Percentiles rank a stretch among this genome's conserved stretches.
Evolutionary conservation across 2,113 vertebrate genomes (phyloP).

Genomic region (human): DNA sequence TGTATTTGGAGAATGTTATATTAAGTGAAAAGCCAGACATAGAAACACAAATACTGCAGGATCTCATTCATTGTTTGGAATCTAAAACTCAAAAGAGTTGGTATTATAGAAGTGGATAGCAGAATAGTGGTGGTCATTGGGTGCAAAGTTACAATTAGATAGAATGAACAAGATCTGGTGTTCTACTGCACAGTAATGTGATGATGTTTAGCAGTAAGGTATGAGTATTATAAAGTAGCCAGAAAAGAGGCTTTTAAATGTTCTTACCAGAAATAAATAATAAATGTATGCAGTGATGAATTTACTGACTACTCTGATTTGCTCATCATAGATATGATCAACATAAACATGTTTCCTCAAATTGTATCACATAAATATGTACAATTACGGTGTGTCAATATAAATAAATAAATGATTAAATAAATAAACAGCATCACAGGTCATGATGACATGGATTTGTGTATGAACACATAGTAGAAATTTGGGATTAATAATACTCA

Average conservation of each 20-base stretch:
- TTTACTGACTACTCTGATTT: not conserved
- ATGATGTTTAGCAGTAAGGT: not conserved
- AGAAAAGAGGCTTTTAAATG: not conserved
- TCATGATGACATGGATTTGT: not conserved
- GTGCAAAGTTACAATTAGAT: not conserved
- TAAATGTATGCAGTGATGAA: not conserved
- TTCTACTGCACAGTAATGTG: not conserved
- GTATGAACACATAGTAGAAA: not conserved
- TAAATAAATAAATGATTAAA: not conserved
- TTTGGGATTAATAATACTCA: not conserved
- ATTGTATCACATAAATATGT: not conserved
- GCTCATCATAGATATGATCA: not conserved
- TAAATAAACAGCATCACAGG: not conserved
- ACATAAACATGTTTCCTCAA: not conserved
- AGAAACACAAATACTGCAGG: not conserved
- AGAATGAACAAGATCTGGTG: not conserved
- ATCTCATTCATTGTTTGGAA: not conserved
- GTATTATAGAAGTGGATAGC: not conserved
- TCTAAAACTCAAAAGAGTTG: not conserved
- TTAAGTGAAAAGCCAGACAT: not conserved
- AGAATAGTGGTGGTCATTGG: not conserved
- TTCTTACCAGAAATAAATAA: not conserved
- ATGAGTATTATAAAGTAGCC: not conserved
- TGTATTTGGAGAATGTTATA: not conserved
- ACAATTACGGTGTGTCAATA: not conserved